Evolutionary conservation across 2,797 vertebrate species (phyloP), one percentile per base, ranked within the genome.

Genomic region (Chelmon rostratus): DNA sequence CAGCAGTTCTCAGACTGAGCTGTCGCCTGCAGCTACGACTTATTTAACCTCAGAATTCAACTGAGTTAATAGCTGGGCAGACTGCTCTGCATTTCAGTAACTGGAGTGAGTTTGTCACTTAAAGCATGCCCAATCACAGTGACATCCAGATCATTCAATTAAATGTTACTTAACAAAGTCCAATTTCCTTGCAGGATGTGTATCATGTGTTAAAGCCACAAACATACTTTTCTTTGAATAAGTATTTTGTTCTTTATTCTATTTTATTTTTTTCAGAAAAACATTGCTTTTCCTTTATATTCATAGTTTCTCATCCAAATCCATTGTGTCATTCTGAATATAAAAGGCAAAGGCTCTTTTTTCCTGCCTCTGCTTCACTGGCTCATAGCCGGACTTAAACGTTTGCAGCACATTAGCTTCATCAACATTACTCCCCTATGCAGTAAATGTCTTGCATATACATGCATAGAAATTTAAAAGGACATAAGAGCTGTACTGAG

Each of bases 81-180:
- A 53, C 58, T 54, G 64, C n/a, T 82, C 80, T 58, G 28, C 67
- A 81, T 73, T 28, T 28, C 40, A 47, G 40, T 71, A 61, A 81
- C 35, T 16, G 46, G 65, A 56, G 68, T 53, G 11, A 11, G 42
- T 59, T 65, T 49, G n/a, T 88, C 76, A 82, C 44, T 81, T 50
- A 79, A 68, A 69, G 81, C 64, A 4, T 68, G 80, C 81, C 89
- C 61, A 85, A 87, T 91, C 69, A 64, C 33, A 68, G 28, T 9
- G 80, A 83, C 80, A 57, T 71, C 57, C 68, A 67, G 18, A 78
- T 80, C 64, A 81, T 85, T 78, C 42, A 62, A 74, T 85, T 77
- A 64, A 65, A 81, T 67, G 11, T 10, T 58, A 68, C 31, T 64
- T 33, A 35, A 61, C 18, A 19, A 56, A 78, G 23, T 59, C 23